Percentiles rank a stretch among this genome's conserved stretches.
Evolutionary conservation across 2,113 vertebrate species (phyloP).

Genomic region (Ochotona curzoniae): DNA sequence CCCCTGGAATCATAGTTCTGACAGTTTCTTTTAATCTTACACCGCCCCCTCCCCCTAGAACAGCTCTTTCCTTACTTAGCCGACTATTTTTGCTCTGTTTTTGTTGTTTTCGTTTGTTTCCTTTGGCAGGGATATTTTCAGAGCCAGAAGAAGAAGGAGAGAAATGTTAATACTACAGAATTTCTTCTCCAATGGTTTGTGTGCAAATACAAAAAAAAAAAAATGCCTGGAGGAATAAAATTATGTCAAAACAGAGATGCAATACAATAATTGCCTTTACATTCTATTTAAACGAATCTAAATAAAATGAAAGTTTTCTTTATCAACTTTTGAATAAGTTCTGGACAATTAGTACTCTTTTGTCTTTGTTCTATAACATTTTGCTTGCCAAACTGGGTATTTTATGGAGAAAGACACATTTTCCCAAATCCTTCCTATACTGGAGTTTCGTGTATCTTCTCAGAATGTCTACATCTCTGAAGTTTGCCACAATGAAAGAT

Average conservation of each 20-base stretch:
- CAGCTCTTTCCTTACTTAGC: not conserved
- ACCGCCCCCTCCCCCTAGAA: not conserved
- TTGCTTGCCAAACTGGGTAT: not conserved
- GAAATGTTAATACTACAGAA: not conserved
- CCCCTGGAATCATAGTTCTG: not conserved
- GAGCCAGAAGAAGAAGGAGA: not conserved
- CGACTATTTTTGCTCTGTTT: not conserved
- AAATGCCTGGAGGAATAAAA: not conserved
- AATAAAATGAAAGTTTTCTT: not conserved
- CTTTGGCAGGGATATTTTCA: conserved; percentile 31
- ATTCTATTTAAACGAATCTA: not conserved
- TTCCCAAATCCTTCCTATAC: not conserved
- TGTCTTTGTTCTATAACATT: not conserved
- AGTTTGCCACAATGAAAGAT: not conserved
- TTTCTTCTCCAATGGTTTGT: not conserved
- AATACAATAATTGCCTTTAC: not conserved
- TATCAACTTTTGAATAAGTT: not conserved
- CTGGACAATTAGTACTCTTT: not conserved
- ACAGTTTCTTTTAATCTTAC: not conserved
- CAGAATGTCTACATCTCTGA: not conserved
- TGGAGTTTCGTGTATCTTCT: not conserved
- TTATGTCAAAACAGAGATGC: not conserved
- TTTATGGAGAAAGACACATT: not conserved
- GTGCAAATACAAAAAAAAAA: not conserved
- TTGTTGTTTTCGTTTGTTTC: not conserved